These are phyloP conservation scores for Takifugu rubripes DNA, from an alignment of 2,797 vertebrate genomes.

Conservation along the genomic window DNA sequence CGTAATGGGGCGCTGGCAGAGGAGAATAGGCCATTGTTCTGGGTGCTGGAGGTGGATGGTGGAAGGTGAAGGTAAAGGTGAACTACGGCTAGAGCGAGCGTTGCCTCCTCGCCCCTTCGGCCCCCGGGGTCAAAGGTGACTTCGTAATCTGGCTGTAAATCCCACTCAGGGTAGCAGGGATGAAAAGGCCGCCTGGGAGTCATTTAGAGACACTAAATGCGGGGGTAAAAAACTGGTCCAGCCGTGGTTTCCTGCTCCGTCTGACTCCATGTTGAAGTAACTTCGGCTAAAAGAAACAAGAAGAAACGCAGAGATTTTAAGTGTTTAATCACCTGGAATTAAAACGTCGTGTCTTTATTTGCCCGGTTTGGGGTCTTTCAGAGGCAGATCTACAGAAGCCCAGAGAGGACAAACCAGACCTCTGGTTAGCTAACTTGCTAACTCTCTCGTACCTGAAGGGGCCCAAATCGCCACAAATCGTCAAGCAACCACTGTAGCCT, in stretches of 20 bases:
- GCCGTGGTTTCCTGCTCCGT: constrained; percentile 41
- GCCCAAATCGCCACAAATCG: no score
- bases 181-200: constrained; percentile 52
- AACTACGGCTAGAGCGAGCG: constrained; percentile 25
- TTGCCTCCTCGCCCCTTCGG: constrained; percentile 9
- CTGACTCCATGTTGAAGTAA: constrained; percentile 28
- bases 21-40: constrained; percentile 88
- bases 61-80: constrained; percentile 17
- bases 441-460: no score
- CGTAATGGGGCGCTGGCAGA: constrained; percentile 81
- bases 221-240: constrained; percentile 37
- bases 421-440: no score
- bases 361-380: no score
- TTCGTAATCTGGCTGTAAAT: constrained; percentile 68
- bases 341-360: no score
- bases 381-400: no score
- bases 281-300: constrained; percentile 7
- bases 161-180: constrained; percentile 44
- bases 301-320: constrained; percentile 2
- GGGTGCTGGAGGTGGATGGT: constrained; percentile 62
- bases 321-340: constrained; percentile 1
- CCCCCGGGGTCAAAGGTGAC: constrained; percentile 66
- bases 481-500: no score
- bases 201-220: constrained; percentile 51
- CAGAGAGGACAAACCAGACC: no score